Conservation (phyloP, 2,888 invertebrate genomes). For the Rosalia funebris region DNA sequence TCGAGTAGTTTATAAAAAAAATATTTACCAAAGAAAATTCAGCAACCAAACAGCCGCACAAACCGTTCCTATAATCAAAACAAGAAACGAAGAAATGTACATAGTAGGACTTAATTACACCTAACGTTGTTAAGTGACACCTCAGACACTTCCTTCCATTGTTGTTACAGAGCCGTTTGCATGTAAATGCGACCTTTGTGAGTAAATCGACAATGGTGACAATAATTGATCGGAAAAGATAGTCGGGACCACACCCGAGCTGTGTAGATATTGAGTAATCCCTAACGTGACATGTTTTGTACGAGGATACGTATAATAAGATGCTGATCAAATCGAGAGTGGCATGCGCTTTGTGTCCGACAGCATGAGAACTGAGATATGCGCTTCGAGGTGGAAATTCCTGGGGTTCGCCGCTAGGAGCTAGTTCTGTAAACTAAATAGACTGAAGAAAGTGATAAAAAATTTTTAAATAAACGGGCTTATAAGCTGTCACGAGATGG, state of each 20-base stretch:
- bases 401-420: no score
- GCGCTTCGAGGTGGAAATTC: background rate
- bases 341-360: background rate
- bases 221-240: constrained; percentile 14
- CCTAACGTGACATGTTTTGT: constrained; percentile 14
- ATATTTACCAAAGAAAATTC: no score
- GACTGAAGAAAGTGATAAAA: no score
- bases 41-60: no score
- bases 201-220: constrained; percentile 14
- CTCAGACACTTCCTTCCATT: constrained; percentile 12
- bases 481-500: no score
- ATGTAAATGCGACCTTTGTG: constrained; percentile 16
- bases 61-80: no score
- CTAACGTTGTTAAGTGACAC: background rate
- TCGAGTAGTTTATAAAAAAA: no score
- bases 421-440: no score
- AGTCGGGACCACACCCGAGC: constrained; percentile 21
- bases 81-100: background rate
- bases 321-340: constrained; percentile 9
- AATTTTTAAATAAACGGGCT: no score
- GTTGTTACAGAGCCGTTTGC: background rate
- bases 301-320: constrained; percentile 3
- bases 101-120: constrained; percentile 3
- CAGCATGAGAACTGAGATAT: constrained; percentile 1
- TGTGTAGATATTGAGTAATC: constrained; percentile 20